Evolutionary conservation across 2,888 invertebrate genomes (phyloP).

Genomic region (Acleris literana): DNA sequence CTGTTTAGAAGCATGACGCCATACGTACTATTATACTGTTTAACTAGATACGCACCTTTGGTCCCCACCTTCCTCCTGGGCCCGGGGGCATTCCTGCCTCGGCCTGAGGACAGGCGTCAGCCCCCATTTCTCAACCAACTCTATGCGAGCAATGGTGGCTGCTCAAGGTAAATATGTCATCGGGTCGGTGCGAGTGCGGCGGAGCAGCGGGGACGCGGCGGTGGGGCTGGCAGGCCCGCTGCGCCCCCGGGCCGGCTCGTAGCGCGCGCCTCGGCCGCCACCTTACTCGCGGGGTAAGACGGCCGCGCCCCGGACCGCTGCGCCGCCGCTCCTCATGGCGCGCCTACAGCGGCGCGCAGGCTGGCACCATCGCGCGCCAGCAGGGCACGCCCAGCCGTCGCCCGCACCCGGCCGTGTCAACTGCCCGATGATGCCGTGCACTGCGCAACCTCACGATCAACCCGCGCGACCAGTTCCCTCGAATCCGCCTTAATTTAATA

Average conservation of each 20-base stretch:
- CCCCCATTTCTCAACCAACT: constrained; percentile 99
- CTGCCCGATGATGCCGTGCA: constrained; percentile 43
- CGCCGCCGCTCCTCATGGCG: constrained; percentile 57
- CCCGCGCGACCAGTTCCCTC: constrained; percentile 51
- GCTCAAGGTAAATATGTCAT: constrained; percentile 83
- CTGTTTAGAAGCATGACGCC: constrained; percentile 32
- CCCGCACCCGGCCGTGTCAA: constrained; percentile 43
- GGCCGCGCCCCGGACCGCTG: constrained; percentile 48
- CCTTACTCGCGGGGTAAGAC: constrained; percentile 61
- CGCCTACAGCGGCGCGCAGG: constrained; percentile 49
- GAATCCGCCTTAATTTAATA: constrained; percentile 34
- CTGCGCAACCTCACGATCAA: constrained; percentile 50
- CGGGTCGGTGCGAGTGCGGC: constrained; percentile 69
- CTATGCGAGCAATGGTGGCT: constrained; percentile 98
- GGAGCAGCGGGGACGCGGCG: constrained; percentile 67
- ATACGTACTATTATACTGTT: constrained; percentile 36
- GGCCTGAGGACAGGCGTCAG: constrained; percentile 98
- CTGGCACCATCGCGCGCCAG: constrained; percentile 43
- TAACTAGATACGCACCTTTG: constrained; percentile 82
- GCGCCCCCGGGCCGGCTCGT: constrained; percentile 74
- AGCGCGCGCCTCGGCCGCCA: constrained; percentile 65
- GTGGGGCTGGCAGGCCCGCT: constrained; percentile 71
- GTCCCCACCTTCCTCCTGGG: constrained; percentile 87
- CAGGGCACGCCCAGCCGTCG: constrained; percentile 59
- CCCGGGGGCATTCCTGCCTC: constrained; percentile 96